Conservation (phyloP, 2,888 invertebrate genomes). For the Pachliopta kotzebuea region DNA sequence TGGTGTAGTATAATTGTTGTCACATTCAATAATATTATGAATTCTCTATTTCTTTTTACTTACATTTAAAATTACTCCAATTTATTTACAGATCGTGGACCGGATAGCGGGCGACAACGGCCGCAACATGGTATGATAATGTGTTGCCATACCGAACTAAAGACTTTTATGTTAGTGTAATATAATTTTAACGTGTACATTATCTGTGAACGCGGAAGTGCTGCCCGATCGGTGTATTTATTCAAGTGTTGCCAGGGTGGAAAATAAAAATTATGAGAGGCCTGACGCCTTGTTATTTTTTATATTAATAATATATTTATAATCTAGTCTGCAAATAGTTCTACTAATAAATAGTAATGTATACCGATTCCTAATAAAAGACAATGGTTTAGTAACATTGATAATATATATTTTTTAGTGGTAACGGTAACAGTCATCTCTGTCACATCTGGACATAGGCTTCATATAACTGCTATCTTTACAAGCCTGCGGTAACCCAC, state of each 20-base stretch:
- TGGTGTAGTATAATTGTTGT: too few relatives aligned
- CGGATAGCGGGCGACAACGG: conserved; percentile 90
- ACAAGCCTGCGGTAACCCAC: too few relatives aligned
- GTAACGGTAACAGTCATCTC: too few relatives aligned
- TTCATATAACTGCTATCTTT: too few relatives aligned
- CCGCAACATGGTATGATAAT: conserved; percentile 89
- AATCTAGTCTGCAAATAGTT: background rate
- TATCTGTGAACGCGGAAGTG: conserved; percentile 35
- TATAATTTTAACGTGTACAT: conserved; percentile 38
- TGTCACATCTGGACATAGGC: too few relatives aligned
- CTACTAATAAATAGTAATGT: too few relatives aligned
- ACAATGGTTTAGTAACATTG: too few relatives aligned
- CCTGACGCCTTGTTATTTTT: conserved; percentile 8
- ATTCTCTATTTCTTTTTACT: too few relatives aligned
- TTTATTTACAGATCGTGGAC: conserved; percentile 85
- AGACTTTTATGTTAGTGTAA: conserved; percentile 45
- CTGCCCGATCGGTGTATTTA: conserved; percentile 32
- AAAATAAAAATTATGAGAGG: conserved; percentile 21
- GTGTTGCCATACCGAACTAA: conserved; percentile 45
- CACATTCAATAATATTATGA: too few relatives aligned
- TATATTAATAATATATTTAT: background rate
- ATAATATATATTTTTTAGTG: too few relatives aligned
- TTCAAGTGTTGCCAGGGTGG: conserved; percentile 18
- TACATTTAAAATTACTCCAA: too few relatives aligned
- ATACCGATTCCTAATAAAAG: too few relatives aligned